Evolutionary conservation across 2,888 invertebrate species (phyloP).

Genomic region (Eristalinus sepulchralis): DNA sequence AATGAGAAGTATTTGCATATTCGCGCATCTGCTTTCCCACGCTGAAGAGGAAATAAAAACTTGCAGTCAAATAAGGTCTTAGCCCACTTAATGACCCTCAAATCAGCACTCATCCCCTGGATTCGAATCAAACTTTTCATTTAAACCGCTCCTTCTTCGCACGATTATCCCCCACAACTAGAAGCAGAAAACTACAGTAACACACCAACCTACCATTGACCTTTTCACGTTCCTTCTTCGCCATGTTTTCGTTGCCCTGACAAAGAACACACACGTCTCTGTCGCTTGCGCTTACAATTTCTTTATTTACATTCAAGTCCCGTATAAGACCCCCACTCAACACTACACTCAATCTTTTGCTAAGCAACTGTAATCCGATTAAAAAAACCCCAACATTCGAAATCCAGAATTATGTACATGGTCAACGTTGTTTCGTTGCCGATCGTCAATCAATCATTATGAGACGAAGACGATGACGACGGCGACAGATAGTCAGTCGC

Average conservation of each 20-base stretch:
- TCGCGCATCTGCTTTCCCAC: no score
- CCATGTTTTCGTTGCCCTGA: neutral
- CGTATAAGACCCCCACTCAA: neutral
- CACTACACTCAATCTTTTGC: neutral
- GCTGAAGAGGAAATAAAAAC: no score
- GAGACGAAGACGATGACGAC: neutral
- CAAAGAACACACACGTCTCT: neutral
- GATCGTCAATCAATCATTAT: conserved; percentile 6
- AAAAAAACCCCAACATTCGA: neutral
- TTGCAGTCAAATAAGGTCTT: no score
- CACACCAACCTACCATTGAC: neutral
- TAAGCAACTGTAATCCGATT: neutral
- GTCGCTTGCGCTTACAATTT: neutral
- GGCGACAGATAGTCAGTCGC: neutral
- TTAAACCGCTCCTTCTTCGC: neutral
- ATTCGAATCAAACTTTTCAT: no score
- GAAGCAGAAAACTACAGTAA: neutral
- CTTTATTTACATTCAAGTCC: neutral
- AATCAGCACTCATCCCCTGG: no score
- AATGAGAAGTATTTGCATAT: no score
- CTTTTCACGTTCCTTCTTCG: neutral
- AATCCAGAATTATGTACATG: neutral
- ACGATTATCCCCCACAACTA: neutral
- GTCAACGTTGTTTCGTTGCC: neutral
- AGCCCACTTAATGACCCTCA: no score